phyloP scores from a whole-genome alignment of 1,140 invertebrate genomes.

The Calephelis virginiensis region DNA sequence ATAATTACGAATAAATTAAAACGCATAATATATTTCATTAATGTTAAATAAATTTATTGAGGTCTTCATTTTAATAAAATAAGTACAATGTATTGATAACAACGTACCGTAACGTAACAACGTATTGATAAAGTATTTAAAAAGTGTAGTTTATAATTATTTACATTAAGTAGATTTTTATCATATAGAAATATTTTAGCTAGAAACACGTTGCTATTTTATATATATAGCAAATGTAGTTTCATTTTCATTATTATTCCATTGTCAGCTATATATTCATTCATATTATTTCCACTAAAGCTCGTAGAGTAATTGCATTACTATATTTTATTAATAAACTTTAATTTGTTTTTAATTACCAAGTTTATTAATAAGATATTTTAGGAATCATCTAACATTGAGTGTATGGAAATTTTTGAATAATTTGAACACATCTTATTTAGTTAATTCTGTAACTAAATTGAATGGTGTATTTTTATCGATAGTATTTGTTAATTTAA shows the following conservation, averaged over 20 bases:
- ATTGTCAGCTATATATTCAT: not conserved
- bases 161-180: not conserved
- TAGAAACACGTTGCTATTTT: conserved; percentile 30
- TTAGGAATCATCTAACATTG: not conserved
- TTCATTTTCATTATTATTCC: conserved; percentile 9
- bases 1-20: not conserved
- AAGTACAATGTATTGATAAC: not conserved
- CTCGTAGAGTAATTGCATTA: too few species aligned
- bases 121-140: not conserved
- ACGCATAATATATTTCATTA: not conserved
- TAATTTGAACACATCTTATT: conserved; percentile 38
- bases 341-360: too few species aligned
- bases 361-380: too few species aligned
- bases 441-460: conserved; percentile 42
- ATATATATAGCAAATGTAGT: conserved; percentile 29
- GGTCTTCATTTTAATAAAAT: conserved; percentile 6
- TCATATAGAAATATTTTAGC: not conserved
- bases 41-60: conserved; percentile 7
- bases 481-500: conserved; percentile 11
- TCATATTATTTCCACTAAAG: conserved; percentile 5
- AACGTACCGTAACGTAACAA: too few species aligned
- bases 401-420: conserved; percentile 11
- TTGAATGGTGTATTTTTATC: conserved; percentile 35
- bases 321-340: too few species aligned
- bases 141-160: not conserved